Base-by-base conservation (phyloP, 2,797 vertebrate genomes). In the Bradypodion pumilum region DNA sequence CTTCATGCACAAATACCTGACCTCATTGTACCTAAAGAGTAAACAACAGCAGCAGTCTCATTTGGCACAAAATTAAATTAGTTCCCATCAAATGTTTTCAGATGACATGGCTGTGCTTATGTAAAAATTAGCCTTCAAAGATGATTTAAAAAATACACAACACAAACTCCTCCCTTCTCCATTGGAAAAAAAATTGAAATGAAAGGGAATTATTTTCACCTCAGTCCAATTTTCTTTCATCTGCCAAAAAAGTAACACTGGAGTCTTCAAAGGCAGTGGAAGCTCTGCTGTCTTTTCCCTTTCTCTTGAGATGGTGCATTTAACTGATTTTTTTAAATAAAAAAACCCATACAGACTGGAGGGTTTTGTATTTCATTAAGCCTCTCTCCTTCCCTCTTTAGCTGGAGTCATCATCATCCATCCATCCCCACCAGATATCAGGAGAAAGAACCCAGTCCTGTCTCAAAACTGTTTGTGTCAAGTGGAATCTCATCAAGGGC, bases 401-500 rank as follows among this genome's bases (percentile, higher is more conserved):
- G 63, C 46, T 46, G 59, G 23, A 62, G 42, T 68, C 65, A 9
- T 81, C 52, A 37, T 70, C 52, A 37, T 70, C 69, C 9, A 42
- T 12, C 19, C 23, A 19, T 77, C 59, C 82, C 70, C 80, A 84
- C 35, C 63, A 75, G 44, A 82, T 25, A 69, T 21, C 9, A 37
- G 35, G 56, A 7, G 2, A 79, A 88, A 81, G 52, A 84, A 80
- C 4, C 1, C 65, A 82, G 16, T 21, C 35, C 19, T 25, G 29
- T 35, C 46, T 49, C 0, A 0, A 77, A 73, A 84, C 89, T 46
- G 83, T 63, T 19, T 89, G 2, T 82, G 88, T 92, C 85, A 91
- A 86, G 79, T 88, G 87, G 76, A 89, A 86, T 86, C 81, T 84
- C 44, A 82, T 49, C 46, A 73, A 82, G 65, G 56, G 21, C 87